Conservation (phyloP, 2,113 vertebrate genomes). For the Carassius gibelio region DNA sequence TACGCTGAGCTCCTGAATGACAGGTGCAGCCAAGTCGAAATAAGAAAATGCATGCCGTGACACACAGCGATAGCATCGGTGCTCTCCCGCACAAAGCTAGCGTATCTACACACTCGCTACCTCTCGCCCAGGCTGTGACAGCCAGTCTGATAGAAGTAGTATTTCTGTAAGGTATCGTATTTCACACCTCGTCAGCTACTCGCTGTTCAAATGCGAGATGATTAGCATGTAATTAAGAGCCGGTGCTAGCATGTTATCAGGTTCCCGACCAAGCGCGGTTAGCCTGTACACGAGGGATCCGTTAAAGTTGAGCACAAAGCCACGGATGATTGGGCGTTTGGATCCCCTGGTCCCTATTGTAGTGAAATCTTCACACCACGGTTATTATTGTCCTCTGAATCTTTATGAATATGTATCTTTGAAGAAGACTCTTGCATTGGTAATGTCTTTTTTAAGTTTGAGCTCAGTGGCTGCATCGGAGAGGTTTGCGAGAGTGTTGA, state of each 20-base stretch:
- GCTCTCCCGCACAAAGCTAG: conserved; percentile 44
- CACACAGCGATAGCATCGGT: conserved; percentile 67
- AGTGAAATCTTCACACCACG: conserved; percentile 54
- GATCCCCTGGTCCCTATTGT: conserved; percentile 15
- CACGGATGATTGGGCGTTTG: conserved; percentile 51
- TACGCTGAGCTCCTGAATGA: conserved; percentile 71
- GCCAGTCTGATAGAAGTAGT: conserved; percentile 49
- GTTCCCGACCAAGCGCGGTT: conserved; percentile 63
- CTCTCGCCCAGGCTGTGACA: conserved; percentile 39
- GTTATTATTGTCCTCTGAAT: conserved; percentile 70
- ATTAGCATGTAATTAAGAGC: conserved; percentile 70
- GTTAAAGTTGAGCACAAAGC: conserved; percentile 51
- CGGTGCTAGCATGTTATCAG: conserved; percentile 56
- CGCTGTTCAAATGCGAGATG: conserved; percentile 68
- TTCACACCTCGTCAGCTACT: conserved; percentile 67
- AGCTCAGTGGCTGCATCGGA: conserved; percentile 16
- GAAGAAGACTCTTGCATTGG: conserved; percentile 61
- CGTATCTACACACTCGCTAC: conserved; percentile 42
- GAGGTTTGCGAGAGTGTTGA: conserved; percentile 61
- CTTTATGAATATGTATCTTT: conserved; percentile 67
- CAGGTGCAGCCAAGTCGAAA: conserved; percentile 75
- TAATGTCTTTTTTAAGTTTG: conserved; percentile 43
- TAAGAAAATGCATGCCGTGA: conserved; percentile 56
- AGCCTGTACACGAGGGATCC: conserved; percentile 40
- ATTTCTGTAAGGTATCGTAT: conserved; percentile 47